These are phyloP conservation scores for Doris montereyensis DNA, from an alignment of 2,888 invertebrate species.

Conservation along the genomic window DNA sequence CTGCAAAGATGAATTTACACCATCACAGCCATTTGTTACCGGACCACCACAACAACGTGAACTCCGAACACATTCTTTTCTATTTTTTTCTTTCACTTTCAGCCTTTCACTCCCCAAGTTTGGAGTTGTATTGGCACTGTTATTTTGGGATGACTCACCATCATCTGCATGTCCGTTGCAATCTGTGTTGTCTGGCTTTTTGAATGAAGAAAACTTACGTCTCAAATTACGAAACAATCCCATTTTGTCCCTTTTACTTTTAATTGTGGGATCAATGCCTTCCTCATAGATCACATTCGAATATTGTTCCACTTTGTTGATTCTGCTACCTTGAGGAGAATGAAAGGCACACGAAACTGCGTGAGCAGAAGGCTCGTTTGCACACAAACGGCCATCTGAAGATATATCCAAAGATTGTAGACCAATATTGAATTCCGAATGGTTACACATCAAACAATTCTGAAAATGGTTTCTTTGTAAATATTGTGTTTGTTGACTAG, in stretches of 20 bases:
- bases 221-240: constrained; percentile 59
- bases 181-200: constrained; percentile 51
- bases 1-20: constrained; percentile 56
- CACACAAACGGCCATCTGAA: too few species aligned
- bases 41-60: constrained; percentile 53
- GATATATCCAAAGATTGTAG: too few species aligned
- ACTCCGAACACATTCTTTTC: constrained; percentile 54
- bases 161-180: constrained; percentile 50
- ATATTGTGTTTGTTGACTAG: too few species aligned
- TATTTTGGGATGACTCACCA: constrained; percentile 46
- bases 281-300: too few species aligned
- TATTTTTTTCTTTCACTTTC: constrained; percentile 57
- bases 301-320: too few species aligned
- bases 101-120: constrained; percentile 52
- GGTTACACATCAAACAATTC: too few species aligned
- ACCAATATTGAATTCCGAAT: too few species aligned
- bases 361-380: too few species aligned
- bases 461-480: too few species aligned
- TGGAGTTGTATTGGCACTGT: constrained; percentile 45
- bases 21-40: constrained; percentile 60
- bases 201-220: constrained; percentile 55
- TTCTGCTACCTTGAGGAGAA: too few species aligned
- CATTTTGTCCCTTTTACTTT: constrained; percentile 56
- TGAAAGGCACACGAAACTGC: too few species aligned
- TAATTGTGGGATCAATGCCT: too few species aligned